Evolutionary conservation across 2,113 vertebrate species (phyloP), one percentile per base, ranked within the genome.

Genomic region (Apteryx mantelli): DNA sequence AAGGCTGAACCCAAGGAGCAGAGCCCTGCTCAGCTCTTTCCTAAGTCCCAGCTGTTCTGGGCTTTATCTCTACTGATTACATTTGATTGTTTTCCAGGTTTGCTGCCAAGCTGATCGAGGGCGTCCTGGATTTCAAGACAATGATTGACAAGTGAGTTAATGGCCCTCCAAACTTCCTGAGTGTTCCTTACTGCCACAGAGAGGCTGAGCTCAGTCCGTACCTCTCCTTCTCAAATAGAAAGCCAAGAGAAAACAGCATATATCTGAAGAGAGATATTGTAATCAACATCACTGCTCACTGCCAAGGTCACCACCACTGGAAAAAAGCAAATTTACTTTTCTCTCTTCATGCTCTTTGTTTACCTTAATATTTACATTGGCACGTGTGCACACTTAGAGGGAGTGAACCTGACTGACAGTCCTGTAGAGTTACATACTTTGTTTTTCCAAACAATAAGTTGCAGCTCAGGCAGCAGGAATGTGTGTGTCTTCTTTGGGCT

Each of bases 111-210:
- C 95, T 99, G 93, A 99, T 99, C 2, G 98, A 99, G 82, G 99
- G 99, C 5, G 98, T 99, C 95, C 97, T 99, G 98, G 99, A 99
- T 96, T 99, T 99, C 96, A 99, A 99, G 98, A 82, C 94, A 70
- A 99, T 99, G 99, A 98, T 99, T 97, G 99, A 99, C 98, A 99
- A 98, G 99, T 99, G 96, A 99, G 99, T 98, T 80, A 61, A 22
- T 15, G 38, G 63, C 75, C 46, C 68, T 83, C 61, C 78, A 74
- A 91, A 50, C 48, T 82, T 34, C 58, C 71, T 42, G 22, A 3
- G 4, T 38, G 4, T 79, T 84, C 68, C 74, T 91, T 64, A 22
- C 36, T 60, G 48, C 65, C 55, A 65, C 1, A 82, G 76, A 46
- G 28, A 86, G 52, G 19, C 87, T 60, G 46, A 80, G 68, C 52